phyloP scores from a whole-genome alignment of 2,888 invertebrate genomes.

The Timema podura region DNA sequence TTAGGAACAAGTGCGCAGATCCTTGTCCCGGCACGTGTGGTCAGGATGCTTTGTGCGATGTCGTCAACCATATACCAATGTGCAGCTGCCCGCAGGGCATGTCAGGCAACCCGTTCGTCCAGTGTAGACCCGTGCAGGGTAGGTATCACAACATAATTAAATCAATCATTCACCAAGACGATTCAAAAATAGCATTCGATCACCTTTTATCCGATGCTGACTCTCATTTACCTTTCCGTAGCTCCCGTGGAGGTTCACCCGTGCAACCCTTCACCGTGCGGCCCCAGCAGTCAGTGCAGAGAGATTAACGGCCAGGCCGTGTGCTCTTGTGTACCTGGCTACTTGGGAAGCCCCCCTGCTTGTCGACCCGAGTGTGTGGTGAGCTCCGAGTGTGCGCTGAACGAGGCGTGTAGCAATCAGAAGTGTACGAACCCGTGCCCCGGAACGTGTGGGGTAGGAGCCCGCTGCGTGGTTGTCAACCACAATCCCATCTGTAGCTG shows the following conservation, averaged over 20 bases:
- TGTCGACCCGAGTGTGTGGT: slow-evolving; percentile 51
- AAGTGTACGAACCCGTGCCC: slow-evolving; percentile 53
- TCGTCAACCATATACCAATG: slow-evolving; percentile 67
- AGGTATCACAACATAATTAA: no score
- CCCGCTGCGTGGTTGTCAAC: slow-evolving; percentile 67
- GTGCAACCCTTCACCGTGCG: slow-evolving; percentile 56
- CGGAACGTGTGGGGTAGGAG: slow-evolving; percentile 57
- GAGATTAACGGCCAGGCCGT: slow-evolving; percentile 48
- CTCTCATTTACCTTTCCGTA: slow-evolving; percentile 33
- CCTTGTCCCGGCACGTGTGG: slow-evolving; percentile 71
- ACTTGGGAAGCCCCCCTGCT: slow-evolving; percentile 49
- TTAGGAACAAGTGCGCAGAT: slow-evolving; percentile 63
- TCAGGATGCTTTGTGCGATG: slow-evolving; percentile 63
- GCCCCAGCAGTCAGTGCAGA: slow-evolving; percentile 50
- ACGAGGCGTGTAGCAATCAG: slow-evolving; percentile 51
- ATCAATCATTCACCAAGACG: no score
- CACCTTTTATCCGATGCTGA: not conserved
- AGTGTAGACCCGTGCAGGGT: slow-evolving; percentile 50
- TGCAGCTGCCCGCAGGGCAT: slow-evolving; percentile 58
- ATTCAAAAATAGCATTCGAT: no score
- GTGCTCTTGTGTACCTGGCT: slow-evolving; percentile 49
- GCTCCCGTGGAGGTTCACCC: slow-evolving; percentile 54
- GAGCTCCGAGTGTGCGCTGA: slow-evolving; percentile 50
- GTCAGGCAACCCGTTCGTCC: slow-evolving; percentile 65
- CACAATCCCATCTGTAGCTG: slow-evolving; percentile 77